Percentiles rank a stretch among this genome's conserved stretches.
Evolutionary conservation across 2,888 invertebrate species (phyloP).

Genomic region (Heliconius ismenius): DNA sequence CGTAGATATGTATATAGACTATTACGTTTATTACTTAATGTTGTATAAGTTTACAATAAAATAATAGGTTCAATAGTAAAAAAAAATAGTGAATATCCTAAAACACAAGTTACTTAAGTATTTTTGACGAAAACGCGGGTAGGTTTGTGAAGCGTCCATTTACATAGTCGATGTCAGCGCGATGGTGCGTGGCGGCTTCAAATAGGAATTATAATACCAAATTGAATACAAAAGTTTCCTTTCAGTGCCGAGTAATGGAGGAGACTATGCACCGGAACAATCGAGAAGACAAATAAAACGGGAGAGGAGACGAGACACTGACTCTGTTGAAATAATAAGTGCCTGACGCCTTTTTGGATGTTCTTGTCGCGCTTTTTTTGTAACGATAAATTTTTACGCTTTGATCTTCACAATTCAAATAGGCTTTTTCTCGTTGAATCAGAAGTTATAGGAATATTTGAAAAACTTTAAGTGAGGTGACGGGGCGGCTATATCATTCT

Average conservation of each 20-base stretch:
- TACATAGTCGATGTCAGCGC: constrained; percentile 81
- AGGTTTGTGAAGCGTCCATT: constrained; percentile 79
- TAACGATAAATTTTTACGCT: constrained; percentile 79
- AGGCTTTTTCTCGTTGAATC: constrained; percentile 76
- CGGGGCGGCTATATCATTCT: constrained; percentile 77
- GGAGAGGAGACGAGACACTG: constrained; percentile 74
- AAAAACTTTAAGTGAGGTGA: constrained; percentile 80
- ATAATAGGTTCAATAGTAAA: constrained; percentile 5
- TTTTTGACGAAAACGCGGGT: constrained; percentile 74
- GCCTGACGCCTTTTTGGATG: constrained; percentile 78
- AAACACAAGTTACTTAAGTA: constrained; percentile 56
- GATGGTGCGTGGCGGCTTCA: constrained; percentile 82
- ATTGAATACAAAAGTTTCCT: constrained; percentile 84
- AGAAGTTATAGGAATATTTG: constrained; percentile 81
- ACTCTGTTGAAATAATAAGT: constrained; percentile 80
- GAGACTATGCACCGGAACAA: constrained; percentile 82
- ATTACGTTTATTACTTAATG: neutral
- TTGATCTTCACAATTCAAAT: constrained; percentile 82
- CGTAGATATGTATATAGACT: too few species aligned
- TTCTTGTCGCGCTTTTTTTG: constrained; percentile 70
- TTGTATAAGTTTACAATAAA: neutral
- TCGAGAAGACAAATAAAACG: constrained; percentile 81
- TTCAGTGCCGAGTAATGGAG: constrained; percentile 82
- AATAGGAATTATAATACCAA: constrained; percentile 83
- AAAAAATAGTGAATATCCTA: neutral